Base-by-base conservation (phyloP, 2,797 vertebrate genomes). In the Propithecus deckenii region DNA sequence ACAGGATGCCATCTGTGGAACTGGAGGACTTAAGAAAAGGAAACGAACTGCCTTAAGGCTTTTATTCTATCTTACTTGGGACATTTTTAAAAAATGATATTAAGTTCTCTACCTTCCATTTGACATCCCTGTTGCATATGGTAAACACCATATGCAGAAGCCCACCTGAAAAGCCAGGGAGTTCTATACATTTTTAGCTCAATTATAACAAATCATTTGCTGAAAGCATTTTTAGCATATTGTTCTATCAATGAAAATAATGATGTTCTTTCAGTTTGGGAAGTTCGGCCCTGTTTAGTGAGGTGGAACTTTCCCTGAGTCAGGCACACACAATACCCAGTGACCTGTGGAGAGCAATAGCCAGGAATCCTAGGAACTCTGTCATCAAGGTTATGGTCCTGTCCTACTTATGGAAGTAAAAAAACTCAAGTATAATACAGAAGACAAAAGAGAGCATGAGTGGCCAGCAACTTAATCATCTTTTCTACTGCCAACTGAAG, bases 31-130 rank as follows among this genome's bases (percentile, higher is more conserved):
- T 94, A 96, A 97, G 67, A 95, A 86, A 32, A 97, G 85, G 96
- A 98, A 97, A 95, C 78, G 97, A 98, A 96, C 69, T 93, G 61
- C 67, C 32, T 80, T 86, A 95, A 96, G 93, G 86, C 30, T 41
- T 95, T 95, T 96, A 91, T 97, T 28, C 97, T 87, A 35, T 67
- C 94, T 97, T 96, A 83, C 88, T 95, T 92, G 61, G 23, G 30
- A 32, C 69, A 84, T 97, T 96, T 96, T 93, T 48, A 35, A 95
- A 76, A 95, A 96, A 94, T 67, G 30, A 92, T 72, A 86, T n/a
- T 86, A 55, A 85, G 83, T 81, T 97, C 8, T 67, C 32, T 91
- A 23, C 14, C 10, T 94, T 30, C 86, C 71, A 91, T 84, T 93
- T 85, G 65, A 92, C n/a, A 96, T 92, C 35, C 57, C 15, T 76